Conservation (phyloP, 2,888 invertebrate species). For the Bhutanitis thaidina region DNA sequence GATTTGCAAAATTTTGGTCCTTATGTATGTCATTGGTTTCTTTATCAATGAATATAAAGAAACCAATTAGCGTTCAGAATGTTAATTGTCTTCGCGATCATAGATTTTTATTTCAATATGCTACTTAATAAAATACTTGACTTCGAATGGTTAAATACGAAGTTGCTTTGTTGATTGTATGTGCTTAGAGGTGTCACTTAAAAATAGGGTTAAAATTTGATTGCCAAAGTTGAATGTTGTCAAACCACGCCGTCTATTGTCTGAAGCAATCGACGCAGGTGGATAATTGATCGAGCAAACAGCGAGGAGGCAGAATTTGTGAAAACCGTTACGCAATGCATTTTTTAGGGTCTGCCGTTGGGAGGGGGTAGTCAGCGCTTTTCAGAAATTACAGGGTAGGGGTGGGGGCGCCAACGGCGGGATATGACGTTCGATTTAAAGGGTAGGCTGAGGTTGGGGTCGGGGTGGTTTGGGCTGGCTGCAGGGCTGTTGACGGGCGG, state of each 20-base stretch:
- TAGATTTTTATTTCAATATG: neutral
- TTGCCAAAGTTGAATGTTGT: neutral
- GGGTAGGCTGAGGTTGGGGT: slow-evolving; percentile 50
- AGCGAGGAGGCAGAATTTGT: slow-evolving; percentile 51
- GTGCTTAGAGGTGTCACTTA: neutral
- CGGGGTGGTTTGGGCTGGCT: slow-evolving; percentile 47
- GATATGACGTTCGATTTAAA: slow-evolving; percentile 80
- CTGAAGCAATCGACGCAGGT: slow-evolving; percentile 41
- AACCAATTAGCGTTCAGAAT: slow-evolving; percentile 11
- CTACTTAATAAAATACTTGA: too few species aligned
- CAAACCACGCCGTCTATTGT: neutral
- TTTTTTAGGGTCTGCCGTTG: slow-evolving; percentile 73
- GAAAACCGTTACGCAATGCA: slow-evolving; percentile 78
- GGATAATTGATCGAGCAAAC: slow-evolving; percentile 75
- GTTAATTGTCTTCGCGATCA: slow-evolving; percentile 3
- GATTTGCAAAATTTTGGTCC: slow-evolving; percentile 31
- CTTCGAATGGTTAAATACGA: neutral
- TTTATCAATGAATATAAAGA: slow-evolving; percentile 23
- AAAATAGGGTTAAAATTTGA: neutral
- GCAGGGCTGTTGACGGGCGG: slow-evolving; percentile 80
- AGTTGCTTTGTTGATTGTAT: too few species aligned
- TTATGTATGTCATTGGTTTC: slow-evolving; percentile 25
- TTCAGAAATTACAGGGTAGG: slow-evolving; percentile 70
- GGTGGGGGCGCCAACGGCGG: slow-evolving; percentile 54
- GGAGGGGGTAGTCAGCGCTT: slow-evolving; percentile 71